Percentiles rank a stretch among this genome's conserved stretches.
These are phyloP conservation scores for Athripsodes cinereus DNA, from an alignment of 2,888 invertebrate genomes.

Conservation along the genomic window DNA sequence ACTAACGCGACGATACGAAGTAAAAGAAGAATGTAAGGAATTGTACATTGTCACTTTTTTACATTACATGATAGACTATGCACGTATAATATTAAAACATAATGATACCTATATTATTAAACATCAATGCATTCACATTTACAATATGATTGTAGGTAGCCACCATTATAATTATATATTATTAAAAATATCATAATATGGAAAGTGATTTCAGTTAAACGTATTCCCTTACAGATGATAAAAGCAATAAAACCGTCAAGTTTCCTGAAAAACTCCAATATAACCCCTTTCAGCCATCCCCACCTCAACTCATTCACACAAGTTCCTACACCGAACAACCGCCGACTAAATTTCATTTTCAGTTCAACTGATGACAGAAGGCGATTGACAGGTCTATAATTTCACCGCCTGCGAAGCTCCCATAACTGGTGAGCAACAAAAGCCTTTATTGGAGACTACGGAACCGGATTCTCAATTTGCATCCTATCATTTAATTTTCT, in stretches of 20 bases:
- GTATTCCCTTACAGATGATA: slow-evolving; percentile 14
- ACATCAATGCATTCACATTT: too few relatives aligned
- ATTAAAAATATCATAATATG: too few relatives aligned
- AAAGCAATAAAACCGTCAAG: slow-evolving; percentile 17
- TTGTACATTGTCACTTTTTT: too few relatives aligned
- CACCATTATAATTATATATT: too few relatives aligned
- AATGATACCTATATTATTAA: too few relatives aligned
- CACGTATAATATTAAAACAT: too few relatives aligned
- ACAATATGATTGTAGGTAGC: too few relatives aligned
- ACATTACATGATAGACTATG: too few relatives aligned
- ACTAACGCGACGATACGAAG: too few relatives aligned
- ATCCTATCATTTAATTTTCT: too few relatives aligned
- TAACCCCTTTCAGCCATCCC: slow-evolving; percentile 4
- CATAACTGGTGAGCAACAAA: slow-evolving; percentile 22
- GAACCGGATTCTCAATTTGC: slow-evolving; percentile 3
- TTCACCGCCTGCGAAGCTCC: slow-evolving; percentile 24
- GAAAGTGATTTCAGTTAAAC: slow-evolving; percentile 11
- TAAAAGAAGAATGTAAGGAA: too few relatives aligned
- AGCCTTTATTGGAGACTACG: not conserved
- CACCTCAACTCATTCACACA: not conserved
- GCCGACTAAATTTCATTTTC: slow-evolving; percentile 23
- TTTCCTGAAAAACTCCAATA: slow-evolving; percentile 5
- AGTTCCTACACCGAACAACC: not conserved
- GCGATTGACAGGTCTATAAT: slow-evolving; percentile 27
- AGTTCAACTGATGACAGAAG: slow-evolving; percentile 22